Evolutionary conservation across 1,140 invertebrate genomes (phyloP), one percentile per base, ranked within the genome.

Genomic region (Tetraneura akinire): DNA sequence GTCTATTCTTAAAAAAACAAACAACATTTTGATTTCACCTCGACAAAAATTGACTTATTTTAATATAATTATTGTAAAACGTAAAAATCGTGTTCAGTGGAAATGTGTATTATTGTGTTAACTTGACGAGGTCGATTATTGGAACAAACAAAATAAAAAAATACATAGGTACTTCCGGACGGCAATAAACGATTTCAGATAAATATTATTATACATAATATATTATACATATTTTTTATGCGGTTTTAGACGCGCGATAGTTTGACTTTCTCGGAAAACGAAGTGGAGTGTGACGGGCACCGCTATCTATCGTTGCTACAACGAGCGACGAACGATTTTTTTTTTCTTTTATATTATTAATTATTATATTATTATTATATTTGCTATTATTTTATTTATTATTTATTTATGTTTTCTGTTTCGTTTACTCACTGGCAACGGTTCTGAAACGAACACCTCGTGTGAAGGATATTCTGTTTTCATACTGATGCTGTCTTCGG

Each of bases 401-500:
- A 60, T 23, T 37, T 57, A 57, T 18, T 21, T 68, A 23, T 47
- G 51, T 26, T 8, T 14, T 16, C 3, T 45, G 11, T n/a, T n/a
- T n/a, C n/a, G n/a, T n/a, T n/a, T 5, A 83, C 83, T 80, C 62
- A 83, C 83, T 71, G 83, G 83, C 2, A 82, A 82, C 11, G 83
- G 82, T 71, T 83, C 83, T 13, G 83, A 82, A 62, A 71, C 68
- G 82, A 80, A 83, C 13, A 82, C 82, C 81, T 83, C 83, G 32
- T 82, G 82, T 3, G 83, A 74, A 1, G 83, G 81, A 81, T 83
- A 83, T 53, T 83, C 83, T 55, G 82, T 83, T n/a, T 80, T 81
- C 45, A 82, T 80, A 32, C 81, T 81, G 16, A 83, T 80, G 23
- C 80, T 81, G 11, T 78, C 74, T 10, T 78, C 74, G n/a, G 53